Base-by-base conservation (phyloP, 35 echinoderm and acorn worm species). In the Acanthaster planci region DNA sequence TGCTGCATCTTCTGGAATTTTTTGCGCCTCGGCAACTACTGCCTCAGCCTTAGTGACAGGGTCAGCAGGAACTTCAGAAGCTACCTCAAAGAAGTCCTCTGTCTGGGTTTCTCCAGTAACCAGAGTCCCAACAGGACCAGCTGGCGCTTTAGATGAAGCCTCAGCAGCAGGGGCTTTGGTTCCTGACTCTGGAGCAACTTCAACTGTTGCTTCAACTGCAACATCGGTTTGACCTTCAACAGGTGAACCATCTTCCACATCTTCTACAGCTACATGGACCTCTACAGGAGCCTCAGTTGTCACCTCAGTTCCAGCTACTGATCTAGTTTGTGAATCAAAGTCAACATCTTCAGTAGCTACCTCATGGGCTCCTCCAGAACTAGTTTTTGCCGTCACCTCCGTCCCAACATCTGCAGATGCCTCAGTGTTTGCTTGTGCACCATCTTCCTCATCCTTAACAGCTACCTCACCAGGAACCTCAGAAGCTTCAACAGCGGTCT, bases 21-120 rank as follows among this genome's bases (percentile, higher is more conserved):
- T 81, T 81, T 51, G n/a, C 39, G n/a, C 3, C 39, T 6, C 29
- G 3, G 38, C 38, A 40, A 8, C 31, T 21, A 32, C 77, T 40
- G 7, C n/a, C 44, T 32, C 51, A 22, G 77, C 36, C 42, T 79
- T 40, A 17, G 77, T 40, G 50, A 44, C 10, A 42, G 77, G 9
- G 16, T 79, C 36, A 15, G 37, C 40, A 19, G 77, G 77, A 59
- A 59, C 56, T 79, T 79, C 77, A 8, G 9, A 15, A 39, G 77
- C 34, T n/a, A n/a, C n/a, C n/a, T n/a, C n/a, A n/a, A n/a, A n/a
- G n/a, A n/a, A n/a, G n/a, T n/a, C n/a, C n/a, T n/a, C n/a, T n/a
- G n/a, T n/a, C n/a, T n/a, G n/a, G n/a, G n/a, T n/a, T n/a, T n/a
- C n/a, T n/a, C n/a, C n/a, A n/a, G n/a, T n/a, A n/a, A n/a, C n/a